Evolutionary conservation across 2,888 invertebrate species (phyloP).

Genomic region (Caenorhabditis angaria): DNA sequence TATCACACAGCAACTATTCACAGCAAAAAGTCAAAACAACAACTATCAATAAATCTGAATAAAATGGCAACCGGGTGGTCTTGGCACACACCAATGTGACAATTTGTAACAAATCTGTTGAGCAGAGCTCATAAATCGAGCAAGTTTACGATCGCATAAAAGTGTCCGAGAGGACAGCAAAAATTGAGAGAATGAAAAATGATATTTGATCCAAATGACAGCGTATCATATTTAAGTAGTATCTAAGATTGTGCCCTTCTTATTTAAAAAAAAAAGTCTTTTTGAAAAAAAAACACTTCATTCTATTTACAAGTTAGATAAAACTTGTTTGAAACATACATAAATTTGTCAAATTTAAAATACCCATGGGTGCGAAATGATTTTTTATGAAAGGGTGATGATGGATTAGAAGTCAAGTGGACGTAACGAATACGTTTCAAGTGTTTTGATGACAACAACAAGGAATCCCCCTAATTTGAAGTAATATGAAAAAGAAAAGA

Average conservation of each 20-base stretch:
- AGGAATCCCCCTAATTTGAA: neutral
- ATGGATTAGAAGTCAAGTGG: constrained; percentile 1
- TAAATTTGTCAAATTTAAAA: too few relatives aligned
- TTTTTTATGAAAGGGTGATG: neutral
- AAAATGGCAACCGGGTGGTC: neutral
- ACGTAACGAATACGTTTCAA: constrained; percentile 2
- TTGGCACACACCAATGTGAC: neutral
- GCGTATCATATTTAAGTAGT: neutral
- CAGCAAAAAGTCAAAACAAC: neutral
- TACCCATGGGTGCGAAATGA: too few relatives aligned
- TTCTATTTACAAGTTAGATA: too few relatives aligned
- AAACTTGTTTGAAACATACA: too few relatives aligned
- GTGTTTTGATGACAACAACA: neutral
- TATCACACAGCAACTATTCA: too few relatives aligned
- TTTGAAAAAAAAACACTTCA: too few relatives aligned
- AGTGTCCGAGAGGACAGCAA: neutral
- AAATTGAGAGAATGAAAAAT: neutral
- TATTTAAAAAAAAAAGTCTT: too few relatives aligned
- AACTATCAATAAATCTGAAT: neutral
- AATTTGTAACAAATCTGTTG: neutral
- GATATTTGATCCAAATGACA: constrained; percentile 1
- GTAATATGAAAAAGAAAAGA: neutral
- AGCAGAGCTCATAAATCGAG: neutral
- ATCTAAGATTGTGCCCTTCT: neutral
- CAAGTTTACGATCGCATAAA: constrained; percentile 2